Evolutionary conservation across 2,113 vertebrate species (phyloP).

Genomic region (Piprites chloris): DNA sequence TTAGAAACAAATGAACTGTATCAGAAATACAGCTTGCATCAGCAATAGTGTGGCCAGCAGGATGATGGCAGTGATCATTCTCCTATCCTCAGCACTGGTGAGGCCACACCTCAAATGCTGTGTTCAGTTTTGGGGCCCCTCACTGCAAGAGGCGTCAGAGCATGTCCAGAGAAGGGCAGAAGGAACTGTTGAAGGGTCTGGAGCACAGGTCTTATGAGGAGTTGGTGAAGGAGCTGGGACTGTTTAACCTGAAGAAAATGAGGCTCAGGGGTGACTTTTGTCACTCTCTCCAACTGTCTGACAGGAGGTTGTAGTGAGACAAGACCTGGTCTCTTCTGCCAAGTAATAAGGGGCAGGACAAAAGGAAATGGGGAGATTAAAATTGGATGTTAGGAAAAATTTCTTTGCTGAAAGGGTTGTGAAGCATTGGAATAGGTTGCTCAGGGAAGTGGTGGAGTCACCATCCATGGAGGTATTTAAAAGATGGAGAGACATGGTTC

Average conservation of each 20-base stretch:
- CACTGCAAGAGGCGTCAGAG: neutral
- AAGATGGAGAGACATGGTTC: neutral
- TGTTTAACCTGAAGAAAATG: neutral
- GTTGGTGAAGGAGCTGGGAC: neutral
- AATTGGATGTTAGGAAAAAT: neutral
- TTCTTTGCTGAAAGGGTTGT: neutral
- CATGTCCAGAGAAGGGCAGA: neutral
- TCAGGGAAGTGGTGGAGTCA: neutral
- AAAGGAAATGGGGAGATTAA: neutral
- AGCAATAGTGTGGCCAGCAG: neutral
- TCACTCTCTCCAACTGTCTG: neutral
- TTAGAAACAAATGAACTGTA: neutral
- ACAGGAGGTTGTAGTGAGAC: neutral
- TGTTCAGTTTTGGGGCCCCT: neutral
- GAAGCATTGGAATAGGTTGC: neutral
- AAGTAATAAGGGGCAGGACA: neutral
- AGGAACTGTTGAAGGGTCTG: neutral
- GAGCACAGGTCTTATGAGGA: neutral
- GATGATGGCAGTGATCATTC: neutral
- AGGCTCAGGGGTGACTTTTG: neutral
- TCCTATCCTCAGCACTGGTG: neutral
- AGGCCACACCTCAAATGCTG: neutral
- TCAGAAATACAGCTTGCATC: neutral
- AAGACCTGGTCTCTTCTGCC: accelerated
- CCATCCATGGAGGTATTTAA: neutral